Conservation (phyloP, 2,113 vertebrate genomes). For the Perca schrenkii region DNA sequence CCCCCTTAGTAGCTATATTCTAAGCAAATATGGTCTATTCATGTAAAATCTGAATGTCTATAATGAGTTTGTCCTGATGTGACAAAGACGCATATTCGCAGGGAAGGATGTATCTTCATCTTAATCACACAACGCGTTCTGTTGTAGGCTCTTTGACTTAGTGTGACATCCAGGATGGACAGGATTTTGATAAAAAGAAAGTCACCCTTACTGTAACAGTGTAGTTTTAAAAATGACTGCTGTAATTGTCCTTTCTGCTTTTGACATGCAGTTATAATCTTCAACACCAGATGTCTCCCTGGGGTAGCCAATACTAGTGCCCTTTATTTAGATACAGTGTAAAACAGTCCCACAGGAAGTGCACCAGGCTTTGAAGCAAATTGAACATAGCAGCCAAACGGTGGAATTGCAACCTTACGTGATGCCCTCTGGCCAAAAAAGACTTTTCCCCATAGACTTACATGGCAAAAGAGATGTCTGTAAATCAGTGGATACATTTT, state of each 20-base stretch:
- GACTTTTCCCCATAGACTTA: too few species aligned
- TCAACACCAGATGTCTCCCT: slow-evolving; percentile 81
- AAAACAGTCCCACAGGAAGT: not conserved
- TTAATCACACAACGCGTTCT: not conserved
- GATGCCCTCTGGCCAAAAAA: too few species aligned
- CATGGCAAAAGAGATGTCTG: too few species aligned
- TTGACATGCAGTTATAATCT: slow-evolving; percentile 54
- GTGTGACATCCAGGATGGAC: not conserved
- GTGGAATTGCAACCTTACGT: too few species aligned
- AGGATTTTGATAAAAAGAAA: not conserved
- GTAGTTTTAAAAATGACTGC: not conserved
- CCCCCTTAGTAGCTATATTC: not conserved
- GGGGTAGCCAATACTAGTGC: not conserved
- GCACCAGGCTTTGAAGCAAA: too few species aligned
- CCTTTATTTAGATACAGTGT: not conserved
- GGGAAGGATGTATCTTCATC: not conserved
- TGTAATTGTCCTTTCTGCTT: not conserved
- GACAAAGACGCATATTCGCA: slow-evolving; percentile 15
- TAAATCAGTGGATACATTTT: too few species aligned
- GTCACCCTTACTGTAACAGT: not conserved
- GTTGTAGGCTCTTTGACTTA: not conserved
- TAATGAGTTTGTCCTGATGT: slow-evolving; percentile 3
- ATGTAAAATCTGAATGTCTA: not conserved
- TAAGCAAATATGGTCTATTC: not conserved
- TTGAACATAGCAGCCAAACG: too few species aligned